phyloP scores from a whole-genome alignment of 2,888 invertebrate species.

The Aromia moschata region DNA sequence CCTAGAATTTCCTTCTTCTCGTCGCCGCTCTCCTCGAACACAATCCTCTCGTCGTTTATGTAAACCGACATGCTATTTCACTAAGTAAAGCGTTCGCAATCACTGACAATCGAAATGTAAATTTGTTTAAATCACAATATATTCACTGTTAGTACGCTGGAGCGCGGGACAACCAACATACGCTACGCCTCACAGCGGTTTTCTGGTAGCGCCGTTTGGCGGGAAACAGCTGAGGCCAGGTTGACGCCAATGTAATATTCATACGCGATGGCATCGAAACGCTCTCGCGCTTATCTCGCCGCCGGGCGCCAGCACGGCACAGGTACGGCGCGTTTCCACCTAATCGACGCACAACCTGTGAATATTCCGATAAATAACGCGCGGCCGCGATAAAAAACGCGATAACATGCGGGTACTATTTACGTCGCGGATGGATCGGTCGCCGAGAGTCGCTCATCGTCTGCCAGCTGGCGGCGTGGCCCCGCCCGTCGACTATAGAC shows the following conservation, averaged over 20 bases:
- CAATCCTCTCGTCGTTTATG: constrained; percentile 64
- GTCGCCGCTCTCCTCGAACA: constrained; percentile 66
- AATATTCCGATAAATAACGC: constrained; percentile 21
- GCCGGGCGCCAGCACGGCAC: neutral
- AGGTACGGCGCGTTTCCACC: neutral
- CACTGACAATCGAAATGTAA: constrained; percentile 52
- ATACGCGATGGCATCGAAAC: constrained; percentile 54
- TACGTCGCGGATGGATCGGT: constrained; percentile 61
- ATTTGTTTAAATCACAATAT: constrained; percentile 34
- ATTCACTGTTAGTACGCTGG: constrained; percentile 52
- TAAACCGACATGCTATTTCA: constrained; percentile 66
- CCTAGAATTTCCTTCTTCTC: constrained; percentile 65
- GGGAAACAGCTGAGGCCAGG: constrained; percentile 75
- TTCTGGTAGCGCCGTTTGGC: constrained; percentile 74
- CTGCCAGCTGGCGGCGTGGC: constrained; percentile 68
- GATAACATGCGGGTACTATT: constrained; percentile 57
- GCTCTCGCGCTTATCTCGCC: neutral
- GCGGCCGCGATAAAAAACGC: constrained; percentile 24
- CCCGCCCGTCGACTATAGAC: constrained; percentile 64
- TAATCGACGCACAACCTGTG: constrained; percentile 31
- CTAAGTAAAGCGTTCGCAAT: constrained; percentile 38
- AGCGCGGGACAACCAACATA: constrained; percentile 63
- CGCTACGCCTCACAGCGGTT: constrained; percentile 69
- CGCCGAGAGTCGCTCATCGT: constrained; percentile 64
- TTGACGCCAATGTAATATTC: constrained; percentile 63